phyloP scores from a whole-genome alignment of 2,113 vertebrate genomes.

The Fukomys damarensis region DNA sequence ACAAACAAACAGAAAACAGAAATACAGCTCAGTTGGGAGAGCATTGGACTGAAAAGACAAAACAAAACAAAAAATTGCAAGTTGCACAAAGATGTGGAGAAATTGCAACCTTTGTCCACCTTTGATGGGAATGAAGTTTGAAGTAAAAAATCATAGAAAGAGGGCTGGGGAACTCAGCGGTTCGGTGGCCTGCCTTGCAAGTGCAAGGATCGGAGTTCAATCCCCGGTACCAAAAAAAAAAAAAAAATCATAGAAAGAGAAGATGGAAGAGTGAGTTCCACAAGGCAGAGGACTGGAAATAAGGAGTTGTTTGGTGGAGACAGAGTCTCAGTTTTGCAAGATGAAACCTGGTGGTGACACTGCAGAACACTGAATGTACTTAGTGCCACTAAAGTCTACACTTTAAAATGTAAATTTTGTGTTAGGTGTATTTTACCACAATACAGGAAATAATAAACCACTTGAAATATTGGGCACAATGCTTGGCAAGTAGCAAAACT shows the following conservation, averaged over 20 bases:
- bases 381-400: no score
- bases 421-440: not conserved
- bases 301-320: not conserved
- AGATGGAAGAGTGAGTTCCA: not conserved
- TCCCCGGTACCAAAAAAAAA: no score
- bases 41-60: not conserved
- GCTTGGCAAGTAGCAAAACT: not conserved
- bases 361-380: not conserved
- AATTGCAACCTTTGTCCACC: fast-evolving
- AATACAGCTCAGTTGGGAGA: not conserved
- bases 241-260: not conserved
- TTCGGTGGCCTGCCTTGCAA: no score
- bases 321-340: not conserved
- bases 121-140: not conserved
- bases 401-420: not conserved
- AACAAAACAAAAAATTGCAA: not conserved
- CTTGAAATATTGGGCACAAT: not conserved
- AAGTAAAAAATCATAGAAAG: not conserved
- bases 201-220: no score
- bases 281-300: fast-evolving
- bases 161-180: no score
- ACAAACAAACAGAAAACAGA: not conserved
- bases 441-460: not conserved
- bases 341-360: not conserved
- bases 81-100: not conserved